Conservation (phyloP, 2,113 vertebrate genomes). For the Etia nguti region DNA sequence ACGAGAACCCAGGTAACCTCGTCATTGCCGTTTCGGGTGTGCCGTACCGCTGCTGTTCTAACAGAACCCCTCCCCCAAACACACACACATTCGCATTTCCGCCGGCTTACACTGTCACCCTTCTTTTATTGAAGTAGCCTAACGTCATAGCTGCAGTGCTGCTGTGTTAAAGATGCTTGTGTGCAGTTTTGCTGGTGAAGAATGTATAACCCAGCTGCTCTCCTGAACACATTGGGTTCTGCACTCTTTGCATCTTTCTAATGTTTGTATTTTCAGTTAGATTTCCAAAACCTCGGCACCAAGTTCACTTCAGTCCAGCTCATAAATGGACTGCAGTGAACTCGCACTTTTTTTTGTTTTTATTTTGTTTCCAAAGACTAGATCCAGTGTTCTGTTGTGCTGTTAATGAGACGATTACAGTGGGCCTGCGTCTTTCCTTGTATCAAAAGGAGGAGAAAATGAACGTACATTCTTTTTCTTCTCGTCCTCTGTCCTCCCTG, state of each 20-base stretch:
- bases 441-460: not conserved
- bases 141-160: conserved; percentile 1
- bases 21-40: conserved; percentile 38
- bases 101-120: conserved; percentile 43
- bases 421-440: not conserved
- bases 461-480: not conserved
- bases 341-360: not conserved
- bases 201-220: conserved; percentile 55
- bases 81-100: not conserved
- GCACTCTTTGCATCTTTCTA: conserved; percentile 42
- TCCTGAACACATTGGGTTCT: conserved; percentile 53
- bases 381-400: not conserved
- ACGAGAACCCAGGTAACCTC: conserved; percentile 98
- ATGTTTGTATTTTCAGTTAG: not conserved
- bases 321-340: not conserved
- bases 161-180: conserved; percentile 31
- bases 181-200: conserved; percentile 36
- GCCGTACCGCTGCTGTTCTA: not conserved
- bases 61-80: not conserved
- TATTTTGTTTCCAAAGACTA: not conserved
- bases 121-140: not conserved
- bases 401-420: not conserved
- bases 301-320: not conserved
- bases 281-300: conserved; percentile 1
- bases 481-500: conserved; percentile 46